Conservation (phyloP, 2,797 vertebrate genomes). For the Gymnoscopelus microlampas region DNA sequence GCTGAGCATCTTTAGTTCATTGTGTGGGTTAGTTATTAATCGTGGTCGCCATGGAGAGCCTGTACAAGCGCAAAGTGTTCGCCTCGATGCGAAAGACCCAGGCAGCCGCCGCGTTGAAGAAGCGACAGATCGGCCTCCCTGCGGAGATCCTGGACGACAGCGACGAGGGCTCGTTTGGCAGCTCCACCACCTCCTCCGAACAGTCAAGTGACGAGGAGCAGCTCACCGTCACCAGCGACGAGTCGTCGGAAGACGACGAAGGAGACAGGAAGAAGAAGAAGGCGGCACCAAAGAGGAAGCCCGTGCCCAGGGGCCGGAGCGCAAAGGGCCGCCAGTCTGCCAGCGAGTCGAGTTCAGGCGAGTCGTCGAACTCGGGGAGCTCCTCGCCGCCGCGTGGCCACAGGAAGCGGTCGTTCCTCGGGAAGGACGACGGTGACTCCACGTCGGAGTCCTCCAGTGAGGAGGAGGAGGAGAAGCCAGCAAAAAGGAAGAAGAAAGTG, state of each 20-base stretch:
- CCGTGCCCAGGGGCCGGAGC: slow-evolving; percentile 37
- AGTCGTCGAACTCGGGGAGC: slow-evolving; percentile 9
- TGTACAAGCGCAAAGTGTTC: slow-evolving; percentile 80
- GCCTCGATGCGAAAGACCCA: slow-evolving; percentile 80
- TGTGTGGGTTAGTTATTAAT: too few species aligned
- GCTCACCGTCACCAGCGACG: slow-evolving; percentile 57
- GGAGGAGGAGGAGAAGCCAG: slow-evolving; percentile 15
- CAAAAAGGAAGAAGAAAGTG: slow-evolving; percentile 6
- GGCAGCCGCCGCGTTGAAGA: slow-evolving; percentile 64
- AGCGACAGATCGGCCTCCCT: slow-evolving; percentile 72
- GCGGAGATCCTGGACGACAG: slow-evolving; percentile 78
- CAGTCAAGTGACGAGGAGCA: slow-evolving; percentile 57
- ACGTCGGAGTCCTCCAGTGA: slow-evolving; percentile 53
- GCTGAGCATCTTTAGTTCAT: too few species aligned
- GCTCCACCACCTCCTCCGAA: slow-evolving; percentile 61
- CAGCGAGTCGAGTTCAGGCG: slow-evolving; percentile 50
- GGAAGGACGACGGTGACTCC: slow-evolving; percentile 62
- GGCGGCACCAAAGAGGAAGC: slow-evolving; percentile 23
- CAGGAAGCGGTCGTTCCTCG: slow-evolving; percentile 74
- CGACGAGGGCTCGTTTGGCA: slow-evolving; percentile 78
- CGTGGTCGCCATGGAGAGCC: slow-evolving; percentile 68
- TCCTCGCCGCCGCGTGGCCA: slow-evolving; percentile 65
- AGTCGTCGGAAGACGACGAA: slow-evolving; percentile 20
- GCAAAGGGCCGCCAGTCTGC: too few species aligned
- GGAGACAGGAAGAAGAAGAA: slow-evolving; percentile 58